Evolutionary conservation across 2,797 vertebrate species (phyloP).

Genomic region (Poecile montanus): DNA sequence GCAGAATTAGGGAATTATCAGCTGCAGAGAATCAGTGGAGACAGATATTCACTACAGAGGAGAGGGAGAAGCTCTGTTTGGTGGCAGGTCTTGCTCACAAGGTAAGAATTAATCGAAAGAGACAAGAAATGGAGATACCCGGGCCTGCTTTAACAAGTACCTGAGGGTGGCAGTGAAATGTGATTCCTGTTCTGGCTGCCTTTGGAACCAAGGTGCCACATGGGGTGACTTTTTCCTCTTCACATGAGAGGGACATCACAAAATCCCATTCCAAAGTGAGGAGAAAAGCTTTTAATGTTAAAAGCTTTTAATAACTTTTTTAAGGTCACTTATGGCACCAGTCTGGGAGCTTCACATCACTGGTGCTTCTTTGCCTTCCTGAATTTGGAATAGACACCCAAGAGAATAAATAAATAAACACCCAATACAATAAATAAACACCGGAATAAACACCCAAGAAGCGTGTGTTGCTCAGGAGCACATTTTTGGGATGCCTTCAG

Average conservation of each 20-base stretch:
- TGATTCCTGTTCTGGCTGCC: not conserved
- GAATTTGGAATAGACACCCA: too few relatives aligned
- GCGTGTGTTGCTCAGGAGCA: not conserved
- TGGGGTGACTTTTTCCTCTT: not conserved
- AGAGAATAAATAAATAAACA: too few relatives aligned
- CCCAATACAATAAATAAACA: too few relatives aligned
- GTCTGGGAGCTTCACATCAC: fast-evolving
- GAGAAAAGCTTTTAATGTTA: too few relatives aligned
- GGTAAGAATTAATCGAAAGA: not conserved
- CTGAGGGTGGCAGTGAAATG: not conserved
- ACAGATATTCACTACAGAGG: not conserved
- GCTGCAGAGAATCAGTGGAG: slow-evolving; percentile 19
- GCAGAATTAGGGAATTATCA: slow-evolving; percentile 40
- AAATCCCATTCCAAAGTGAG: not conserved
- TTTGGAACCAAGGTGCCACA: not conserved
- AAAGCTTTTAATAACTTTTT: not conserved
- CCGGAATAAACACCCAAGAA: fast-evolving
- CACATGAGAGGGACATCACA: not conserved
- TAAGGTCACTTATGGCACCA: fast-evolving
- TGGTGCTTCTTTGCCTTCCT: not conserved
- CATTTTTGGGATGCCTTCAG: not conserved
- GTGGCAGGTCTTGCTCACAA: not conserved
- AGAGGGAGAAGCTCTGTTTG: not conserved
- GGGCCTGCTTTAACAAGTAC: not conserved
- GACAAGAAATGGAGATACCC: not conserved